Percentiles rank a stretch among this genome's conserved stretches.
These are phyloP conservation scores for Bradynema listronoti DNA, from an alignment of 1,140 invertebrate species.

Conservation along the genomic window DNA sequence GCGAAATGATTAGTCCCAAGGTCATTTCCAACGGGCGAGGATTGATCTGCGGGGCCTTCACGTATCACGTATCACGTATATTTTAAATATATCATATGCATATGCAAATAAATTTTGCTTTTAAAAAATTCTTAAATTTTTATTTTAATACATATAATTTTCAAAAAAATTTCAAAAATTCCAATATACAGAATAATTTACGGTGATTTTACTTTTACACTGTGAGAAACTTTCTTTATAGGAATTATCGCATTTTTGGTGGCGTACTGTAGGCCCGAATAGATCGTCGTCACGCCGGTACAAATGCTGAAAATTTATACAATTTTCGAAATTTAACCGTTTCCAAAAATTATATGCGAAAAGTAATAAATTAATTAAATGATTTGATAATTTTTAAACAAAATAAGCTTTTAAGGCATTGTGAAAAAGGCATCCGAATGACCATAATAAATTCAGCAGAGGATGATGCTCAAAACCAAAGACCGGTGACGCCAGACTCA, in stretches of 20 bases:
- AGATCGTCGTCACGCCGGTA: conserved; percentile 22
- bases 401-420: neutral
- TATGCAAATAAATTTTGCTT: no score
- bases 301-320: conserved; percentile 17
- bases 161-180: no score
- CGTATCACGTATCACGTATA: no score
- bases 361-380: conserved; percentile 11
- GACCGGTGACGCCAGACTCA: conserved; percentile 73
- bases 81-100: no score
- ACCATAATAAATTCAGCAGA: conserved; percentile 71
- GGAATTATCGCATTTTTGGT: conserved; percentile 11
- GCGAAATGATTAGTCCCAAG: no score
- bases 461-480: conserved; percentile 73
- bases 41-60: no score
- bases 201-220: neutral
- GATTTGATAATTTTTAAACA: neutral
- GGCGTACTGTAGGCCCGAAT: conserved; percentile 25
- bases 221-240: conserved; percentile 2
- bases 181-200: no score
- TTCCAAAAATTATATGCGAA: conserved; percentile 1
- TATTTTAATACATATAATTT: no score
- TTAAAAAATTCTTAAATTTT: no score
- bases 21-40: no score
- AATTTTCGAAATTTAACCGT: conserved; percentile 8
- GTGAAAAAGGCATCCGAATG: conserved; percentile 33